Conservation (phyloP, 1,140 invertebrate species). For the Caenorhabditis inopinata region DNA sequence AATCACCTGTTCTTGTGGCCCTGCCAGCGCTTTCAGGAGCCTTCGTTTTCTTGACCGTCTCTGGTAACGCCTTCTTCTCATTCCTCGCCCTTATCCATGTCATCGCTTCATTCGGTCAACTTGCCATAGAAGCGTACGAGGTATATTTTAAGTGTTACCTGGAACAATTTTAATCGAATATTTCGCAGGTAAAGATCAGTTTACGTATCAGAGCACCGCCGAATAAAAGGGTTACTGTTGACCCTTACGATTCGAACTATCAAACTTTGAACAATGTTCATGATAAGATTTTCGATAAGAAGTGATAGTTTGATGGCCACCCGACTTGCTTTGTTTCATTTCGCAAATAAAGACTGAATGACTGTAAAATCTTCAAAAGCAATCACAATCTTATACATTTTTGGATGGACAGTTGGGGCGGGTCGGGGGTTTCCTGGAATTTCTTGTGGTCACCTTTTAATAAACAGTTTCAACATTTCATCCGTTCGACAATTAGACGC, state of each 20-base stretch:
- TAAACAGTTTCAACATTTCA: too few species aligned
- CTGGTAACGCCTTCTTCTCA: slow-evolving; percentile 1
- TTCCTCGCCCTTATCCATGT: background rate
- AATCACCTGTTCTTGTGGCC: background rate
- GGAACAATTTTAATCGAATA: background rate
- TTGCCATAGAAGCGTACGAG: background rate
- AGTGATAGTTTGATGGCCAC: too few species aligned
- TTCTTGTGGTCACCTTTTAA: too few species aligned
- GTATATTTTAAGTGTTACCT: background rate
- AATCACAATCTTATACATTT: too few species aligned
- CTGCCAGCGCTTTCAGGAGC: background rate
- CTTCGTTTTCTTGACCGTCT: background rate
- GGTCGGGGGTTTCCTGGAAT: too few species aligned
- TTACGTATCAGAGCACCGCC: background rate
- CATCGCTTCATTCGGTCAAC: background rate
- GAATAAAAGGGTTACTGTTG: background rate
- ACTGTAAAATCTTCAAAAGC: too few species aligned
- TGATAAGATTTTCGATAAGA: background rate
- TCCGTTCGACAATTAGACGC: too few species aligned
- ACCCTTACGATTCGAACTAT: background rate
- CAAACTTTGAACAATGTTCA: slow-evolving; percentile 15
- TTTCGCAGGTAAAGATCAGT: background rate
- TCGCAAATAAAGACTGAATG: too few species aligned
- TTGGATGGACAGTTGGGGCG: too few species aligned
- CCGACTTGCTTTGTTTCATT: too few species aligned